Evolutionary conservation across 2,113 vertebrate species (phyloP).

Genomic region (Corythoichthys haematopterus): DNA sequence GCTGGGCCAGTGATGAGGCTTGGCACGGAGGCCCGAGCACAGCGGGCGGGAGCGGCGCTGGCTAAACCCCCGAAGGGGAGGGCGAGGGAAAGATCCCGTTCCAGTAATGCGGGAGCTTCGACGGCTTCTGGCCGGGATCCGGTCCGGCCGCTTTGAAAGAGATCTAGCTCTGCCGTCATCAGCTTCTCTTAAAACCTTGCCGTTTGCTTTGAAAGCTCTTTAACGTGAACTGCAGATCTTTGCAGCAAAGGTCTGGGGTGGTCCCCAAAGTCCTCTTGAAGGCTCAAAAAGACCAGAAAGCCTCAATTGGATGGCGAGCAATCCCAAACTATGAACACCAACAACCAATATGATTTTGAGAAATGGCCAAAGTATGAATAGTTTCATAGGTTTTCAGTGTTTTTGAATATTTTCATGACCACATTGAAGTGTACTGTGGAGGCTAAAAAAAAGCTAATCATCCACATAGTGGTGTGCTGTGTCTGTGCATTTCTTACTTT

Average conservation of each 20-base stretch:
- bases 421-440: slow-evolving; percentile 4
- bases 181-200: slow-evolving; percentile 34
- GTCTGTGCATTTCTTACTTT: neutral
- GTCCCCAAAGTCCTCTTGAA: neutral
- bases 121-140: slow-evolving; percentile 39
- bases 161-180: slow-evolving; percentile 34
- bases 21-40: slow-evolving; percentile 42
- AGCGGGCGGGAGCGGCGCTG: slow-evolving; percentile 12
- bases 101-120: slow-evolving; percentile 31
- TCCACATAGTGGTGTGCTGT: slow-evolving; percentile 1
- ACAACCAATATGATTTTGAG: slow-evolving; percentile 5
- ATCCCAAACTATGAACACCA: neutral
- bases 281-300: neutral
- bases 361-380: slow-evolving; percentile 12
- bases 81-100: slow-evolving; percentile 29
- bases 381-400: slow-evolving; percentile 25
- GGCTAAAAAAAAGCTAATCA: slow-evolving; percentile 1
- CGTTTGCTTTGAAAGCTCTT: slow-evolving; percentile 24
- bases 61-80: slow-evolving; percentile 7
- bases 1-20: slow-evolving; percentile 51
- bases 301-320: neutral
- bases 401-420: slow-evolving; percentile 7
- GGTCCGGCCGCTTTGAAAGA: slow-evolving; percentile 28
- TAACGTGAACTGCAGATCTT: slow-evolving; percentile 32
- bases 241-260: slow-evolving; percentile 35